Evolutionary conservation across 2,797 vertebrate species (phyloP), one percentile per base, ranked within the genome.

Genomic region (Philypnodon macrostomus): DNA sequence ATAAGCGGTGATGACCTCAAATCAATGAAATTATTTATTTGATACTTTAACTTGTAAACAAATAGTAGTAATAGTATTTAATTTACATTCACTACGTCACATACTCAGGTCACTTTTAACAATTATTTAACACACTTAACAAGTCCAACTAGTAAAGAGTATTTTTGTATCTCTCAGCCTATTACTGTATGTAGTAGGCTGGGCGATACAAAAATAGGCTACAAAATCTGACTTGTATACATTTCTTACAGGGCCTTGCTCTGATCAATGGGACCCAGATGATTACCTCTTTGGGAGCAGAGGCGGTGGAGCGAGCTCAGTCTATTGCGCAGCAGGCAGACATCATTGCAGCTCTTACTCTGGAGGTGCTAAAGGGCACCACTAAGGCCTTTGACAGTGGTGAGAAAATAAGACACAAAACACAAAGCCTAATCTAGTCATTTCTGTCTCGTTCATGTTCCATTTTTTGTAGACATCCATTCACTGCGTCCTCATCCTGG

Each of bases 241-340:
- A 16, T 47, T 27, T 32, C 64, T 51, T 38, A 13, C 73, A 98
- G 97, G 97, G 97, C 26, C 83, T 99, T 47, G 95, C 97, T 14
- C 88, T 99, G 75, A 99, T 98, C 75, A 99, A 99, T 0, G 97
- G 97, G 42, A 98, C 97, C 0, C 97, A 99, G 72, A 98, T 99
- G 97, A 98, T 99, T 84, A 98, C 97, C 3, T 98, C 97, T 0
- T 81, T 98, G 66, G 97, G 97, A 23, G 95, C 95, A 0, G 97
- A 99, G 83, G 96, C 95, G 0, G 92, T 98, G 24, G 95, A 98
- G 77, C 89, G 97, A 73, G 96, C 97, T 0, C 81, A 70, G 53
- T 92, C 96, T 0, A 94, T 99, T 1, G 93, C 96, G 0, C 86
- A 75, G 7, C 97, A 99, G 81, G 96, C 97, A 1, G 97, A 99